Base-by-base conservation (phyloP, 2,113 vertebrate genomes). In the Planiliza haematocheilus region DNA sequence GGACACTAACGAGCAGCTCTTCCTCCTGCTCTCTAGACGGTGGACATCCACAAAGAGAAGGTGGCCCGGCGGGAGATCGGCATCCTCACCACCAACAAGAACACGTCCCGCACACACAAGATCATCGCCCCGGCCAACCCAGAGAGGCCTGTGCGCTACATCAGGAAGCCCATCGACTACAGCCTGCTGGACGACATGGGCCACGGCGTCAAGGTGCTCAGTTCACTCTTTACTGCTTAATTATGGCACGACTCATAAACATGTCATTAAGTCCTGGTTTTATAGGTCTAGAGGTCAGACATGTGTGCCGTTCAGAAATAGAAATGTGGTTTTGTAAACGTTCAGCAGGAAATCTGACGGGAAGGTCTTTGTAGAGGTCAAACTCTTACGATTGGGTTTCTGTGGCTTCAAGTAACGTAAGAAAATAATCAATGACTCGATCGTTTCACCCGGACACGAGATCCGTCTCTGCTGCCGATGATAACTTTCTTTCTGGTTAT, bases 21-120 rank as follows among this genome's bases (percentile, higher is more conserved):
- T 30, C 24, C 24, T 30, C 24, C 24, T 30, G 24, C 5, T 30
- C 3, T 30, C 10, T 88, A 99, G 97, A 99, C 97, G 21, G 98
- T 99, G 95, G 98, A 99, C 94, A 99, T 99, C 94, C 98, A 99
- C 91, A 99, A 99, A 94, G 98, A 99, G 88, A 99, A 99, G 91
- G 98, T 99, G 79, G 97, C 98, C 69, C 95, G 98, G 90, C 95
- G 98, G 91, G 98, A 99, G 93, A 99, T 99, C 84, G 98, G 98
- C 91, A 99, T 99, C 93, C 96, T 99, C 91, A 99, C 98, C 83
- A 99, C 98, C 83, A 99, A 99, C 93, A 99, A 99, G 94, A 99
- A 99, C 93, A 99, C 98, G 48, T 97, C 97, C 84, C 97, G 98
- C 91, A 99, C 97, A 21, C 97, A 99, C 92, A 99, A 99, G 94